Evolutionary conservation across 2,888 invertebrate species (phyloP).

Genomic region (Xanthostigma xanthostigma): DNA sequence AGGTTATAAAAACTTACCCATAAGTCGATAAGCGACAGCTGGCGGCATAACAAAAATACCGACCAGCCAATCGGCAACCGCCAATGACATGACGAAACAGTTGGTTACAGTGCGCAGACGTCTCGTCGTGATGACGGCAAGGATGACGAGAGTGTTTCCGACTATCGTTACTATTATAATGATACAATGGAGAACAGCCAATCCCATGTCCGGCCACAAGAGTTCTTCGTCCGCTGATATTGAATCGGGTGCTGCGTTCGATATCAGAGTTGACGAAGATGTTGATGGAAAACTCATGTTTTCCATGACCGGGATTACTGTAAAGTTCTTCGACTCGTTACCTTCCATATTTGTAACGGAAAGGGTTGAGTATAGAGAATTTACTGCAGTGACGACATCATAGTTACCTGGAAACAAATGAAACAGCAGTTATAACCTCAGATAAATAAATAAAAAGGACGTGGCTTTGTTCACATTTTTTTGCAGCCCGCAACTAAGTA

Average conservation of each 20-base stretch:
- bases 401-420: no score
- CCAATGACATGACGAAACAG: slow-evolving; percentile 88
- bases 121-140: slow-evolving; percentile 74
- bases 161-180: slow-evolving; percentile 60
- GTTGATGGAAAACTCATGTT: no score
- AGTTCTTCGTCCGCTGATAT: not conserved
- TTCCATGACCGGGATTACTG: no score
- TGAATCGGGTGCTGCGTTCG: not conserved
- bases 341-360: no score
- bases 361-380: no score
- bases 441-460: no score
- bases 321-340: no score
- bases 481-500: no score
- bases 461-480: no score
- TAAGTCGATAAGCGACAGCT: slow-evolving; percentile 75
- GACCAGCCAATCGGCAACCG: slow-evolving; percentile 83
- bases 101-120: slow-evolving; percentile 86
- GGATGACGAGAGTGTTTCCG: slow-evolving; percentile 81
- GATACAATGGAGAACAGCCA: slow-evolving; percentile 46
- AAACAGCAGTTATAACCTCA: no score
- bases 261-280: no score
- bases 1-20: slow-evolving; percentile 42
- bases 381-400: no score
- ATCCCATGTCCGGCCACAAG: slow-evolving; percentile 33
- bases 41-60: slow-evolving; percentile 93